Evolutionary conservation across 53 echinoderm and acorn worm species (phyloP).

Genomic region (Arbacia lixula): DNA sequence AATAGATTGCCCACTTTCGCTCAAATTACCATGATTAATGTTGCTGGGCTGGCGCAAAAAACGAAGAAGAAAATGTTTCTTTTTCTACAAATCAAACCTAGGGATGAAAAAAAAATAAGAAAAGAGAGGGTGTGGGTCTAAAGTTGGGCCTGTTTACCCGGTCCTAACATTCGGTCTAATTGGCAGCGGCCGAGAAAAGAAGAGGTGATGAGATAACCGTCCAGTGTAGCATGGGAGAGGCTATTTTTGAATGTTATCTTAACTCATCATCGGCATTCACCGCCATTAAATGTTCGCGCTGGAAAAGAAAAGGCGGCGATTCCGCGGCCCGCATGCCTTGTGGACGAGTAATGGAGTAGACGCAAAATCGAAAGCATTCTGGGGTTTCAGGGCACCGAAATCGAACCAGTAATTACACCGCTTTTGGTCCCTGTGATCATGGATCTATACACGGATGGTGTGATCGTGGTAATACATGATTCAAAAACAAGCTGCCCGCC

Average conservation of each 20-base stretch:
- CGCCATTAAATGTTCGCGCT: slow-evolving; percentile 32
- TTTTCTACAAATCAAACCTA: neutral
- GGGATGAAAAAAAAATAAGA: too few relatives aligned
- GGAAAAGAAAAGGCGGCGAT: neutral
- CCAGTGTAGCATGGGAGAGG: neutral
- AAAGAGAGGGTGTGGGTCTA: too few relatives aligned
- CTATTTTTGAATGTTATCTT: neutral
- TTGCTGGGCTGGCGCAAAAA: neutral
- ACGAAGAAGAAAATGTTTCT: neutral
- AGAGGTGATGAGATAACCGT: slow-evolving; percentile 7
- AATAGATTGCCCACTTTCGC: slow-evolving; percentile 47
- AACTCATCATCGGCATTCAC: slow-evolving; percentile 4
- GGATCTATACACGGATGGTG: too few relatives aligned
- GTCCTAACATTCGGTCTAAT: neutral
- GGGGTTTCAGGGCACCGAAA: neutral
- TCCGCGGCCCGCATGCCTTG: neutral
- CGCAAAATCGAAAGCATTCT: neutral
- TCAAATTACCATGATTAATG: slow-evolving; percentile 58
- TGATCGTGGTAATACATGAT: too few relatives aligned
- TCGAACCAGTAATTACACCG: neutral
- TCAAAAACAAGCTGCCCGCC: too few relatives aligned
- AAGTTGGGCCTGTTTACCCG: too few relatives aligned
- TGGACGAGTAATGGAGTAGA: slow-evolving; percentile 11
- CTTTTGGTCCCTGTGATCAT: neutral
- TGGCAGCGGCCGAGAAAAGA: neutral